A percentile compares a stretch with the other conserved stretches of the same genome.
These are phyloP conservation scores for Apotomis capreana DNA, from an alignment of 2,888 invertebrate genomes.

Conservation along the genomic window DNA sequence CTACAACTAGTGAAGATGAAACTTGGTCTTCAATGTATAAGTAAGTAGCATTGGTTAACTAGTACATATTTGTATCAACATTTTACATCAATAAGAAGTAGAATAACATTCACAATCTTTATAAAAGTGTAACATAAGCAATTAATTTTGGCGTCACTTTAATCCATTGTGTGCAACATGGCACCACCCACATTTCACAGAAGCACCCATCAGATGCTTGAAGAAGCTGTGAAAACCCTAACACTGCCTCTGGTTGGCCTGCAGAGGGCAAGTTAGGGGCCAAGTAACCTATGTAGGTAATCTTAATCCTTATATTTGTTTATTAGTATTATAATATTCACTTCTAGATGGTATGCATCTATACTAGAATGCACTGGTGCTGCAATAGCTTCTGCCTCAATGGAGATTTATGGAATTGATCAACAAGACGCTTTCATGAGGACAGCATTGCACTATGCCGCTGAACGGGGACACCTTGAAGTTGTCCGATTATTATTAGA, in stretches of 20 bases:
- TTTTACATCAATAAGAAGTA: too few species aligned
- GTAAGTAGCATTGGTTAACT: constrained; percentile 52
- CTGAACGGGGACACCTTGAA: constrained; percentile 85
- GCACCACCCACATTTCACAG: too few species aligned
- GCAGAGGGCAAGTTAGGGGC: too few species aligned
- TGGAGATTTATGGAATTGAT: constrained; percentile 81
- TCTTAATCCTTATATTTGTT: not conserved
- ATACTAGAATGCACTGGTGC: constrained; percentile 87
- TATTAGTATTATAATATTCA: constrained; percentile 50
- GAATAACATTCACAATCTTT: too few species aligned
- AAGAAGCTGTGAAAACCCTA: too few species aligned
- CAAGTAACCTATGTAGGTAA: too few species aligned
- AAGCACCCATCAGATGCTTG: too few species aligned
- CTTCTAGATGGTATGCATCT: constrained; percentile 88
- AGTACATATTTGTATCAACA: too few species aligned
- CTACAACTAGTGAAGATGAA: constrained; percentile 80
- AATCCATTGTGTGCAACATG: too few species aligned
- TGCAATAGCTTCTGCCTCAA: constrained; percentile 74
- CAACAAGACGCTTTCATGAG: constrained; percentile 85
- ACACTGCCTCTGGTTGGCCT: too few species aligned
- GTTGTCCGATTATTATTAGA: constrained; percentile 84
- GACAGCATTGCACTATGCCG: constrained; percentile 89
- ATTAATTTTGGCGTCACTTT: too few species aligned
- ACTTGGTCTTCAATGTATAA: constrained; percentile 80
- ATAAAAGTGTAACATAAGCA: too few species aligned